Base-by-base conservation (phyloP, 2,888 invertebrate genomes). In the Tinea trinotella region DNA sequence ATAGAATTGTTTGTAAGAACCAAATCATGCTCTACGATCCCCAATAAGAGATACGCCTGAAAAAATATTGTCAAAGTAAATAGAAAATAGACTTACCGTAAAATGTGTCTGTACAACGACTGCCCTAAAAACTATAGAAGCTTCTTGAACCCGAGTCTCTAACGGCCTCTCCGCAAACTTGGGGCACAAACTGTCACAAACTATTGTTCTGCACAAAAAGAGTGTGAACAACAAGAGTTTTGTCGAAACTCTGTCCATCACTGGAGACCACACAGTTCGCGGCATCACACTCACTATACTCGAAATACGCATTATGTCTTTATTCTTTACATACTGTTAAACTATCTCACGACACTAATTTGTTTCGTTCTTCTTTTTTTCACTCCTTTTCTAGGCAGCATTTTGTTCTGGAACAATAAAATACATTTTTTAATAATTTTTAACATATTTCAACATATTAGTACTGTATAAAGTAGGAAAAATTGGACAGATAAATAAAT, bases 111-210 rank as follows among this genome's bases (percentile, higher is more conserved):
- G 80, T 44, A 85, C 75, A 49, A 83, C 81, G 55, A 87, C 85
- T 7, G 84, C 86, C 57, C 86, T 77, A 71, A 88, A 87, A 64
- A 88, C 88, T 68, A 88, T 82, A 35, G 85, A 77, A 58, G 88
- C 84, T 57, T 84, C 82, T 66, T 86, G 78, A 56, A 88, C 82
- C 61, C 88, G 66, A 40, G 87, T 87, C 71, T 88, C 88, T 13
- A 88, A 71, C 35, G 85, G 80, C 57, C 76, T 79, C 62, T 83
- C 84, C n/a, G 84, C 85, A 44, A 74, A 82, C 75, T 84, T 85
- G 18, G 85, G 85, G 67, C 85, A 85, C 67, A 74, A 81, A 61
- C 82, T 79, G 73, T 83, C 85, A 75, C 85, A 84, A 69, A 83
- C 80, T 70, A 84, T 79, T 61, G 81, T 79, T 67, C 74, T 74